A percentile compares a stretch with the other conserved stretches of the same genome.
These are phyloP conservation scores for Pandemis heparana DNA, from an alignment of 2,888 invertebrate genomes.

Conservation along the genomic window DNA sequence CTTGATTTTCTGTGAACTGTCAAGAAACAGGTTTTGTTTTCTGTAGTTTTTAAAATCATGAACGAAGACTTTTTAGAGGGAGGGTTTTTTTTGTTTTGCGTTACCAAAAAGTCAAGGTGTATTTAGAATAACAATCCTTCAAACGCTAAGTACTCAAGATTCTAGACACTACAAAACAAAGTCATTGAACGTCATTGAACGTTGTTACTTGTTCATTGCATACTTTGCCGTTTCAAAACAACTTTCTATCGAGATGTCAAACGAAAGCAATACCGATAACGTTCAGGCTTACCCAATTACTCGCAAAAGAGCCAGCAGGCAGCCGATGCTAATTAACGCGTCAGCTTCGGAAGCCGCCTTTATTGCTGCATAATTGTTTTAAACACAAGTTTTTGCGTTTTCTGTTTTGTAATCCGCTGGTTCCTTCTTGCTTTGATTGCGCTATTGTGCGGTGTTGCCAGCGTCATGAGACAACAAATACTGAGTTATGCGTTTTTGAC, in stretches of 20 bases:
- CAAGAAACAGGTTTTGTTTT: too few species aligned
- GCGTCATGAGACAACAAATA: background rate
- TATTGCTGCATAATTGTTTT: constrained; percentile 79
- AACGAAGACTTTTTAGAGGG: too few species aligned
- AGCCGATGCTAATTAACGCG: constrained; percentile 71
- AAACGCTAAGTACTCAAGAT: too few species aligned
- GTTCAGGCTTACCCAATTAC: constrained; percentile 39
- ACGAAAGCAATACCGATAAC: constrained; percentile 17
- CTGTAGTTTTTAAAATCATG: too few species aligned
- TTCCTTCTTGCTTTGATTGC: constrained; percentile 19
- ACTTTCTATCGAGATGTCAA: background rate
- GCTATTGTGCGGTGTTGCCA: background rate
- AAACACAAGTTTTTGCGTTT: constrained; percentile 64
- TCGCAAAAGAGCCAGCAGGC: constrained; percentile 46
- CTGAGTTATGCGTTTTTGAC: too few species aligned
- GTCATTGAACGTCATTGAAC: too few species aligned
- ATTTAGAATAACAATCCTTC: too few species aligned
- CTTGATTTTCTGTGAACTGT: too few species aligned
- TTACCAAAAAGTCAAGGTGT: too few species aligned
- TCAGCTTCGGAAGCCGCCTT: constrained; percentile 61
- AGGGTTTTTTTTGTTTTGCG: too few species aligned
- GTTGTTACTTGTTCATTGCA: background rate
- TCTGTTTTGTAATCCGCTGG: constrained; percentile 54
- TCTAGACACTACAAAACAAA: too few species aligned
- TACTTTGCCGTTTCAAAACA: background rate